Base-by-base conservation (phyloP, 2,113 vertebrate genomes). In the Lamprotornis superbus region DNA sequence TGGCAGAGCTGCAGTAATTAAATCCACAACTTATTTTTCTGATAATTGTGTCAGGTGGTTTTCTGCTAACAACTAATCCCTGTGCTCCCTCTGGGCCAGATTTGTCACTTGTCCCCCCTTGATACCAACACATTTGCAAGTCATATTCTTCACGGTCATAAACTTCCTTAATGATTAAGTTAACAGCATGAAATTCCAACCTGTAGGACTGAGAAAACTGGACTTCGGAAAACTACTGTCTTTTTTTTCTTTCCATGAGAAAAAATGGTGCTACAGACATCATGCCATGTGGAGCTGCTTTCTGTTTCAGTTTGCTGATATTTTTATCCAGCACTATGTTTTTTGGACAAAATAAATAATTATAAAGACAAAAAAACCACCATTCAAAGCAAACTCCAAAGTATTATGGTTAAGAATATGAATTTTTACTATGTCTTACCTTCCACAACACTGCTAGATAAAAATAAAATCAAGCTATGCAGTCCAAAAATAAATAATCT, bases 61-160 rank as follows among this genome's bases (percentile, higher is more conserved):
- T 69, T 57, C 59, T 77, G 30, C 33, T 81, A 90, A 59, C 35
- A 47, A 25, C 46, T 83, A 49, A 33, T 65, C 33, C 30, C 24
- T 44, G 24, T 61, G 75, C 44, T 80, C 42, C 50, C 82, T 93
- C 76, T 15, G 0, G 84, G 75, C 39, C 75, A 95, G 68, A 77
- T 74, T 80, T 73, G 59, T 64, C 71, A 93, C 83, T 90, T 73
- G 33, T 63, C 40, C 24, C 21, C 7, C 31, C 55, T 59, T 63
- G 47, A 82, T 82, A 78, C 24, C 17, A 78, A 81, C 19, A 8
- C 59, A 85, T 88, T 91, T 94, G 55, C 90, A 88, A 93, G 75
- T 86, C 70, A 64, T 87, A 82, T 61, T 78, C 67, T 83, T 93
- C 79, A 94, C 24, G 35, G 65, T 92, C 87, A 94, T 93, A 94